Evolutionary conservation across 2,797 vertebrate species (phyloP).

Genomic region (Columba guinea): DNA sequence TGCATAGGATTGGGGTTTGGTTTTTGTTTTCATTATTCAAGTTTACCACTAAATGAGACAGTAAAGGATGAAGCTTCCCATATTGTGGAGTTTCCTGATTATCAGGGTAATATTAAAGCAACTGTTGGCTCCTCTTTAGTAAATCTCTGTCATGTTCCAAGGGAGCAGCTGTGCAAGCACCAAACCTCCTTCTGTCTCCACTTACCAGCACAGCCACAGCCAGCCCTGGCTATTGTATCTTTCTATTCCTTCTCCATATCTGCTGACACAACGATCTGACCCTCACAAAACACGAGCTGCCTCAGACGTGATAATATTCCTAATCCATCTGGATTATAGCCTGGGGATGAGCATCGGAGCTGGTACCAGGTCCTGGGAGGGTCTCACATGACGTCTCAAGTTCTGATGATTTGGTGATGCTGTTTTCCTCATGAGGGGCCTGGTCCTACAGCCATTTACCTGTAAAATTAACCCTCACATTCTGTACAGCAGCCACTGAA

Average conservation of each 20-base stretch:
- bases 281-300: neutral
- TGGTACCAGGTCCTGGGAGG: neutral
- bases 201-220: neutral
- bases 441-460: neutral
- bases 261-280: neutral
- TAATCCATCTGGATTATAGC: neutral
- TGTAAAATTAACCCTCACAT: neutral
- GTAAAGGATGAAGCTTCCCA: neutral
- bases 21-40: neutral
- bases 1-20: neutral
- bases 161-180: neutral
- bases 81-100: neutral
- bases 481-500: neutral
- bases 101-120: neutral
- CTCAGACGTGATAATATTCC: neutral
- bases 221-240: neutral
- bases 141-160: neutral
- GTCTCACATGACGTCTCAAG: neutral
- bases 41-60: neutral
- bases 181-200: neutral
- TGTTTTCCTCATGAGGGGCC: neutral
- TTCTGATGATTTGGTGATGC: neutral
- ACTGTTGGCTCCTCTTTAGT: neutral
- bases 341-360: neutral
- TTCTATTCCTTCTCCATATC: neutral